Conservation (phyloP, 2,797 vertebrate genomes). For the Rhinogobio ventralis region DNA sequence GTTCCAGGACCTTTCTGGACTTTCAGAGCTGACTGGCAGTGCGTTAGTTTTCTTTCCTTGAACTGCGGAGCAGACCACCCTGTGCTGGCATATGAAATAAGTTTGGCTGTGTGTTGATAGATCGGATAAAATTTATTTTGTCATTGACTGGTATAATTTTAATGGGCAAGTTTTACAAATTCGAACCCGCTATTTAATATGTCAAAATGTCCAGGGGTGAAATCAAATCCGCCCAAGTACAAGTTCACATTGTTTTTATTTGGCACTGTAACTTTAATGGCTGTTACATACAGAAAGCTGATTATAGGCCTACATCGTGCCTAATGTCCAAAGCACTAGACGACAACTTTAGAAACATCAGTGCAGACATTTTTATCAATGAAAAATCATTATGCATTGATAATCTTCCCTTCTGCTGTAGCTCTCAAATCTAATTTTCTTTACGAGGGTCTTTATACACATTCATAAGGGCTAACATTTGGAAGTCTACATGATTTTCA, state of each 20-base stretch:
- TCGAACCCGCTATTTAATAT: slow-evolving; percentile 33
- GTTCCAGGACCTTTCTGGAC: background rate
- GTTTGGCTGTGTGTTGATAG: slow-evolving; percentile 20
- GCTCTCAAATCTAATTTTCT: background rate
- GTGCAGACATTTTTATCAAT: background rate
- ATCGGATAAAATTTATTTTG: slow-evolving; percentile 24
- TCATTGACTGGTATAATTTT: slow-evolving; percentile 21
- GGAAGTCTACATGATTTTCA: background rate
- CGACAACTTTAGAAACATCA: background rate
- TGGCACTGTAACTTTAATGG: slow-evolving; percentile 32
- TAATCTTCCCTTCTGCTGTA: background rate
- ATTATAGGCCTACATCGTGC: background rate
- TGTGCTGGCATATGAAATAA: slow-evolving; percentile 13
- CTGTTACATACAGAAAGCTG: background rate
- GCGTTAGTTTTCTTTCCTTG: slow-evolving; percentile 38
- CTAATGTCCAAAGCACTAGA: background rate
- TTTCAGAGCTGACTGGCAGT: slow-evolving; percentile 35
- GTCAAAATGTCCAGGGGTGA: slow-evolving; percentile 35
- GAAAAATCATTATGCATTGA: background rate
- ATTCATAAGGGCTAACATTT: background rate
- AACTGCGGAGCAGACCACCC: slow-evolving; percentile 26
- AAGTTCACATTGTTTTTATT: slow-evolving; percentile 43
- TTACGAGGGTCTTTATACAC: background rate
- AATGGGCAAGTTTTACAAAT: slow-evolving; percentile 37
- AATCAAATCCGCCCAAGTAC: slow-evolving; percentile 35